Conservation (phyloP, 1,140 invertebrate genomes). For the Dryas iulia region DNA sequence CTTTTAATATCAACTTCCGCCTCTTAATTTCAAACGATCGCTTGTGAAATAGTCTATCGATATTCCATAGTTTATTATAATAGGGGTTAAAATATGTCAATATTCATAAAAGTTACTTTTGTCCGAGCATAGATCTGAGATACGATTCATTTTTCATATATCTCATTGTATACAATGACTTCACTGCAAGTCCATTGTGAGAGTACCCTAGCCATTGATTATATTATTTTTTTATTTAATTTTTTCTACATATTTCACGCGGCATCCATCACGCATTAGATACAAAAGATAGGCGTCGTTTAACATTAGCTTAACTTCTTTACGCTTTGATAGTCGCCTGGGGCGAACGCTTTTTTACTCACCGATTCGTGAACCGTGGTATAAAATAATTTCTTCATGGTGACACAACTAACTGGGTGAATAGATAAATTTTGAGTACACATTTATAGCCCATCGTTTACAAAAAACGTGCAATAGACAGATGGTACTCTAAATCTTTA, state of each 20-base stretch:
- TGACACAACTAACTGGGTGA: conserved; percentile 46
- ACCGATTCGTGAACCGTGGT: conserved; percentile 47
- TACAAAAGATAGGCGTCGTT: conserved; percentile 78
- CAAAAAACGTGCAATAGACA: conserved; percentile 61
- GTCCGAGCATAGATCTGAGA: conserved; percentile 51
- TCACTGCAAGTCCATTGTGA: conserved; percentile 57
- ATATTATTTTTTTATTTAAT: conserved; percentile 61
- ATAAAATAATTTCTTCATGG: conserved; percentile 55
- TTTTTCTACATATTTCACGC: conserved; percentile 69
- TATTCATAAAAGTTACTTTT: conserved; percentile 64
- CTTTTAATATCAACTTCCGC: conserved; percentile 42
- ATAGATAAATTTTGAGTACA: conserved; percentile 34
- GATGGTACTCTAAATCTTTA: conserved; percentile 58
- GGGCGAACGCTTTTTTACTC: conserved; percentile 53
- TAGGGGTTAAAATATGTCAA: conserved; percentile 42
- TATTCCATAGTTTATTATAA: conserved; percentile 32
- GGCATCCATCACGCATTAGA: conserved; percentile 73
- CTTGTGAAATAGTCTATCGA: conserved; percentile 27
- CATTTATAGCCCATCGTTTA: conserved; percentile 49
- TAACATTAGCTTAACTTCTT: conserved; percentile 80
- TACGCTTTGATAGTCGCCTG: conserved; percentile 76
- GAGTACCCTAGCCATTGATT: conserved; percentile 54
- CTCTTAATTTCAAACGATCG: conserved; percentile 27
- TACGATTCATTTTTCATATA: conserved; percentile 64
- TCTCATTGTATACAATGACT: conserved; percentile 52